Evolutionary conservation across 1,140 invertebrate genomes (phyloP).

Genomic region (Heliconius eleuchia): DNA sequence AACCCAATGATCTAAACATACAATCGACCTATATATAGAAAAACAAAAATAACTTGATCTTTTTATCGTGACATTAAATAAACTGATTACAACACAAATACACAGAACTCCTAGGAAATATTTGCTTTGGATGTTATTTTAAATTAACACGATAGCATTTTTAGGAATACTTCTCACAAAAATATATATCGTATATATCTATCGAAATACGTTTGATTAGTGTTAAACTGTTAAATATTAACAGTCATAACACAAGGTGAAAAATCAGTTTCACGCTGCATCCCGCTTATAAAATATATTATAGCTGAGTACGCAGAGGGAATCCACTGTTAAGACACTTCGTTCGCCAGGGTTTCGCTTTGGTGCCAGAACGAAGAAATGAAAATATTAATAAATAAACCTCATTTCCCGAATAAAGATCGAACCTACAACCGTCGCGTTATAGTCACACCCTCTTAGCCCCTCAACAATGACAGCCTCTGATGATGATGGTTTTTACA

Average conservation of each 20-base stretch:
- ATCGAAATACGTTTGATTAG: too few relatives aligned
- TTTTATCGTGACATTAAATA: conserved; percentile 22
- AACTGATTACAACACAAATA: conserved; percentile 16
- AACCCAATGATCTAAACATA: conserved; percentile 24
- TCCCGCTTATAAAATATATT: background rate
- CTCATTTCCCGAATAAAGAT: too few relatives aligned
- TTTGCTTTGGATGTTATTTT: background rate
- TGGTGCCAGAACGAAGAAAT: background rate
- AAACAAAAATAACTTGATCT: conserved; percentile 16
- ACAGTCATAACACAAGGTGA: too few relatives aligned
- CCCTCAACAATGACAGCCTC: too few relatives aligned
- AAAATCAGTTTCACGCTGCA: background rate
- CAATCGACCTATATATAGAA: conserved; percentile 35
- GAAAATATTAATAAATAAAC: background rate
- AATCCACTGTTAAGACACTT: too few relatives aligned
- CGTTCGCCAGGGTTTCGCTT: background rate
- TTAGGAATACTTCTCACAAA: too few relatives aligned
- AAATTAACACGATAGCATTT: too few relatives aligned
- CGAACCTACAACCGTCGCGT: too few relatives aligned
- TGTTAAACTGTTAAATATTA: too few relatives aligned
- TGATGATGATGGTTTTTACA: background rate
- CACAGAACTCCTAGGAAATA: background rate
- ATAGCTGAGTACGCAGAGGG: too few relatives aligned
- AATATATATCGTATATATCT: background rate
- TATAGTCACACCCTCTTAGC: too few relatives aligned